Percentiles rank a stretch among this genome's conserved stretches.
Conservation (phyloP, 2,888 invertebrate species). For the Habrosyne pyritoides region DNA sequence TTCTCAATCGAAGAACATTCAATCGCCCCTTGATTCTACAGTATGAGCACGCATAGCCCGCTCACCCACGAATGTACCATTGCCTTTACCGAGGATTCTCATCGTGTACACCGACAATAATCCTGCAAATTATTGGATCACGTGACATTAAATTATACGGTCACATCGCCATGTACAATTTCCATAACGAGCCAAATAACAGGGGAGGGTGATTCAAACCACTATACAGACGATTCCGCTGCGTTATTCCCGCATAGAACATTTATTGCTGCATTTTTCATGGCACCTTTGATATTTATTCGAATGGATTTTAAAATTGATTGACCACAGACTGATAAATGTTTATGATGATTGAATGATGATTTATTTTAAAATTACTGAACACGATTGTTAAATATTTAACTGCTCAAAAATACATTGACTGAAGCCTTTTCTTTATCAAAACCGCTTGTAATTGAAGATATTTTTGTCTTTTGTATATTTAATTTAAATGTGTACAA, state of each 20-base stretch:
- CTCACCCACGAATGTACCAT: neutral
- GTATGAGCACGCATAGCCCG: neutral
- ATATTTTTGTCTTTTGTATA: too few relatives aligned
- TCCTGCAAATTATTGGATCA: constrained; percentile 48
- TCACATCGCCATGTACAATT: constrained; percentile 47
- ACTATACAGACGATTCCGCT: constrained; percentile 24
- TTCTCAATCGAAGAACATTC: neutral
- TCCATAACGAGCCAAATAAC: constrained; percentile 54
- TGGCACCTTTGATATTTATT: constrained; percentile 19
- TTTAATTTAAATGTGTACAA: too few relatives aligned
- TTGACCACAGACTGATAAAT: neutral
- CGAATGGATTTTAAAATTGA: neutral
- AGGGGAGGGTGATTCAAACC: constrained; percentile 24
- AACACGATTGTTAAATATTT: too few relatives aligned
- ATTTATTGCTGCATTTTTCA: constrained; percentile 26
- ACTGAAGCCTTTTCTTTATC: too few relatives aligned
- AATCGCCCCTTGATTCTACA: neutral
- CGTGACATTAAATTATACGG: constrained; percentile 49
- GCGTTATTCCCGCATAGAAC: constrained; percentile 27
- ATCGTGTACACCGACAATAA: constrained; percentile 28
- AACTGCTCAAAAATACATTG: too few relatives aligned
- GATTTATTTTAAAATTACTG: too few relatives aligned
- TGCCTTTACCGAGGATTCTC: neutral
- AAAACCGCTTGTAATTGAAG: too few relatives aligned
- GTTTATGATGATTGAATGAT: too few relatives aligned